Base-by-base conservation (phyloP, 1,140 invertebrate species). In the Hyles euphorbiae region DNA sequence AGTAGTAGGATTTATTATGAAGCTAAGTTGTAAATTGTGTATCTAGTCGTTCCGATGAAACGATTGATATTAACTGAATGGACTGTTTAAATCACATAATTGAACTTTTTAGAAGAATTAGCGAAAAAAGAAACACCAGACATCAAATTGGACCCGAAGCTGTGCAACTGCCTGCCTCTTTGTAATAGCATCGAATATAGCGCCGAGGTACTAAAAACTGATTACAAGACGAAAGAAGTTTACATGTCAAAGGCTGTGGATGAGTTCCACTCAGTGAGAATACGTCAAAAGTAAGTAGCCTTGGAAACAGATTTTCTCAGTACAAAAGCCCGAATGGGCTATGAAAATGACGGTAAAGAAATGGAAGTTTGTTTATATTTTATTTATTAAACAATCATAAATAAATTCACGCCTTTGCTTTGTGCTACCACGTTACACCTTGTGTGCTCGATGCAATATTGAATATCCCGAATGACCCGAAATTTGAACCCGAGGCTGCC, bases 141-240 rank as follows among this genome's bases (percentile, higher is more conserved):
- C n/a, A 51, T 33, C 9, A 6, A 6, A 22, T 22, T 22, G 22
- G 22, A 22, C 22, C 32, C 49, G 7, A 3, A 2, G 5, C 8
- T 9, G 12, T 54, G 52, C 40, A 40, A 44, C 3, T 61, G 59
- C 46, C 36, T 61, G n/a, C 59, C 59, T 11, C n/a, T 47, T n/a
- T 61, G 59, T 34, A 34, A 55, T 33, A 55, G 34, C 40, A 22
- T 61, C 10, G 45, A 55, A 2, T 61, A 61, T 46, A 47, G 50
- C 12, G 59, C 59, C 3, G 59, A 61, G 33, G 51, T 56, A 3
- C 4, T 55, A 12, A 55, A 54, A 34, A 49, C 58, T 22, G 46
- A 55, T 40, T 60, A 54, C 45, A 7, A 53, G 9, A 40, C 51
- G 8, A n/a, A 34, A 11, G 43, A 50, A 40, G 36, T 5, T 44